Conservation (phyloP, 1,140 invertebrate genomes). For the Cydia splendana region DNA sequence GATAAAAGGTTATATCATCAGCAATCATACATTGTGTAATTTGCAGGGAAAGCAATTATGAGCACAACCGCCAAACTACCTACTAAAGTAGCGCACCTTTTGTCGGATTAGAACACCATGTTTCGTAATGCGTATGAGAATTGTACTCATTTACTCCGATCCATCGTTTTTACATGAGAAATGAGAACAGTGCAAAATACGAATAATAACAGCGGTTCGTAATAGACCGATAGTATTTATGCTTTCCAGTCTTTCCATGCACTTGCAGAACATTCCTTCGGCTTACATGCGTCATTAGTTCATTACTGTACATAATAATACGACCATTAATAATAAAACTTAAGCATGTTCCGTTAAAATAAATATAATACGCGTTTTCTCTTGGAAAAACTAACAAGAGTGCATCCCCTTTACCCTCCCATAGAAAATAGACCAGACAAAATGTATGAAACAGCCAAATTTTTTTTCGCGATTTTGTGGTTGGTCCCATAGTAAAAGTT, state of each 20-base stretch:
- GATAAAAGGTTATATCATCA: slow-evolving; percentile 52
- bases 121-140: slow-evolving; percentile 52
- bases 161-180: slow-evolving; percentile 36
- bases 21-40: slow-evolving; percentile 60
- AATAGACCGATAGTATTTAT: neutral
- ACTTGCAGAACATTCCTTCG: neutral
- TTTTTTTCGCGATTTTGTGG: too few relatives aligned
- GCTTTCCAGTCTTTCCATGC: neutral
- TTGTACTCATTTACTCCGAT: slow-evolving; percentile 41
- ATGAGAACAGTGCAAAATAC: slow-evolving; percentile 32
- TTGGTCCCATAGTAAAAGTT: too few relatives aligned
- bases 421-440: too few relatives aligned
- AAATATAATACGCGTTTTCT: neutral
- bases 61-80: slow-evolving; percentile 49
- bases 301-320: neutral
- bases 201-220: neutral
- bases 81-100: slow-evolving; percentile 61
- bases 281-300: neutral
- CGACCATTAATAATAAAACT: neutral
- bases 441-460: too few relatives aligned
- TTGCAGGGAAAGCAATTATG: slow-evolving; percentile 40
- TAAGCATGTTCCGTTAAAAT: neutral
- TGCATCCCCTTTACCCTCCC: too few relatives aligned
- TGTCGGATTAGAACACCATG: slow-evolving; percentile 53
- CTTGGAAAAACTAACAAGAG: neutral